A percentile compares a stretch with the other conserved stretches of the same genome.
These are phyloP conservation scores for Melospiza georgiana DNA, from an alignment of 2,113 vertebrate species.

Conservation along the genomic window DNA sequence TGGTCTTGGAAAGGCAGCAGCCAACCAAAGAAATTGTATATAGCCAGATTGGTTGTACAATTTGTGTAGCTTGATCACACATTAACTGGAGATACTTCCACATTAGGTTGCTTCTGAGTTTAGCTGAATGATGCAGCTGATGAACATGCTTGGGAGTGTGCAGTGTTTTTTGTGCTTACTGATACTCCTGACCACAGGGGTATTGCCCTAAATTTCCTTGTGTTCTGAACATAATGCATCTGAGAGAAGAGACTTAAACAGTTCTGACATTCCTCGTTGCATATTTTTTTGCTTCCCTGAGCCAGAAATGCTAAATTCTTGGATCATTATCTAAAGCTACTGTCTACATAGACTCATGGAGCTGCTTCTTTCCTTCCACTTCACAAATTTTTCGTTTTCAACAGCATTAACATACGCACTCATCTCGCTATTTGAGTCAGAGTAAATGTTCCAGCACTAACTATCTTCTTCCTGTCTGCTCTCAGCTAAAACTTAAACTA, in stretches of 20 bases:
- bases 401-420: not conserved
- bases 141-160: not conserved
- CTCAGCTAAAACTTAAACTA: not conserved
- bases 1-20: not conserved
- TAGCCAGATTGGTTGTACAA: not conserved
- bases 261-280: not conserved
- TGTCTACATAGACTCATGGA: not conserved
- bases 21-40: not conserved
- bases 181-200: not conserved
- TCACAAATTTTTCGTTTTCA: slow-evolving; percentile 1
- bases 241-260: not conserved
- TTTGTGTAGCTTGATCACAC: not conserved
- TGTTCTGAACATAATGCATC: not conserved
- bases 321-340: slow-evolving; percentile 1
- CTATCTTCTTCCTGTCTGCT: not conserved
- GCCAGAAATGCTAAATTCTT: not conserved
- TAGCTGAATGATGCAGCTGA: not conserved
- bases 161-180: not conserved
- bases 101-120: not conserved
- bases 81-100: not conserved
- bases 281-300: not conserved
- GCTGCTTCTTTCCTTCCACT: slow-evolving; percentile 18
- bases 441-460: slow-evolving; percentile 29
- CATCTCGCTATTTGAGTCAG: not conserved
- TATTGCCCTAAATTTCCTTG: slow-evolving; percentile 23